These are phyloP conservation scores for Athrips mouffetella DNA, from an alignment of 2,888 invertebrate genomes.

Conservation along the genomic window DNA sequence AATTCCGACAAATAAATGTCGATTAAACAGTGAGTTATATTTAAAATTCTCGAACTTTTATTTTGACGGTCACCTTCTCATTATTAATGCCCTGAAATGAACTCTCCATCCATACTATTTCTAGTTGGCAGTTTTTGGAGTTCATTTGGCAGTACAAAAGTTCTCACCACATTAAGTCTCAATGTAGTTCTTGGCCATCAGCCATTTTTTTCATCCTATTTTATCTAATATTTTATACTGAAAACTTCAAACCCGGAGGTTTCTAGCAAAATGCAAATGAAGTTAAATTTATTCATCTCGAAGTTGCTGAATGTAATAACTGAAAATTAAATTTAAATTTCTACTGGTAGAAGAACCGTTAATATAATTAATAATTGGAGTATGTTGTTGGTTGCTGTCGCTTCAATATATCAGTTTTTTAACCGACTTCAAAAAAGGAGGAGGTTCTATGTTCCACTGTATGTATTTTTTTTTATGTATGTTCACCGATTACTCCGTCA, in stretches of 20 bases:
- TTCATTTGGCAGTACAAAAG: conserved; percentile 63
- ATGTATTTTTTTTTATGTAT: too few relatives aligned
- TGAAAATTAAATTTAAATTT: conserved; percentile 7
- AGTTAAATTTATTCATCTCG: conserved; percentile 23
- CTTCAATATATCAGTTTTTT: too few relatives aligned
- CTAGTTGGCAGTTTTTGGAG: conserved; percentile 42
- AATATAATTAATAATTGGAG: neutral
- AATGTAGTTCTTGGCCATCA: conserved; percentile 47
- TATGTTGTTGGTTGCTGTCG: neutral
- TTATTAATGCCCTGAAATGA: too few relatives aligned
- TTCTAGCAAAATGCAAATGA: conserved; percentile 26
- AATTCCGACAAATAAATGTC: too few relatives aligned
- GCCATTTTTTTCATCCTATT: conserved; percentile 50
- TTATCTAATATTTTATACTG: conserved; percentile 30
- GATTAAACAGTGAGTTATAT: too few relatives aligned
- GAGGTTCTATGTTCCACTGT: too few relatives aligned
- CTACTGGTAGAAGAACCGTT: neutral
- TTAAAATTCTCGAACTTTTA: too few relatives aligned
- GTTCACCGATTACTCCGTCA: too few relatives aligned
- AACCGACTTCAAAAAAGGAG: too few relatives aligned
- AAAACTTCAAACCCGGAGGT: neutral
- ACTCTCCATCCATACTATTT: neutral
- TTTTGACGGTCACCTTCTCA: too few relatives aligned
- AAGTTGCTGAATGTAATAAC: conserved; percentile 9
- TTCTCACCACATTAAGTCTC: conserved; percentile 64